Evolutionary conservation across 2,888 invertebrate species (phyloP), one percentile per base, ranked within the genome.

Genomic region (Tetheella fluctuosa): DNA sequence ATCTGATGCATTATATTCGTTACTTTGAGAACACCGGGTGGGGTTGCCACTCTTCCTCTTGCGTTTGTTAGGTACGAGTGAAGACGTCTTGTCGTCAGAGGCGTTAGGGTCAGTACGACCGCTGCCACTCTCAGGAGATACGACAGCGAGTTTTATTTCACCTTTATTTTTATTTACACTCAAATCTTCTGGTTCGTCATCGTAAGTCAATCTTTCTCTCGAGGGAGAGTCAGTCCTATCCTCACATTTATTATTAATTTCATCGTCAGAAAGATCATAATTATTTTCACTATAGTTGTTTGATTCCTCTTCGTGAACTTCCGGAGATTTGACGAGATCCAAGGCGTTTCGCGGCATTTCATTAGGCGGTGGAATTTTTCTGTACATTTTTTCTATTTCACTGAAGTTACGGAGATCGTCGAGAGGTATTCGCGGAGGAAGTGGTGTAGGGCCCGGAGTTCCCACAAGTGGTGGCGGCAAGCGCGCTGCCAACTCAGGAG

Each of bases 41-140:
- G 97, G 97, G 83, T 97, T 97, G 76, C 96, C 96, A 73, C 95
- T 97, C 86, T 97, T 97, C 59, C 97, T 93, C 80, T 97, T 97
- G 71, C 97, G 94, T 82, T 95, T 95, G 80, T 94, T 95, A 65
- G 95, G 96, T 76, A 92, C 90, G 64, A 86, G 71, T 58, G 77
- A 79, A 23, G 85, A 87, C 53, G 86, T 84, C 76, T 93, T 94
- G 70, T 94, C 94, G 58, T 94, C 94, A 28, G 83, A 69, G 59
- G 74, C 80, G 83, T 87, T 84, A 80, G 88, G 84, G 63, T 89
- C 90, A 58, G 80, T 84, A 65, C 84, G 84, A 60, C 68, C 68
- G 64, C 74, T 78, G 57, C 74, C 68, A 63, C 66, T 74, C 62
- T 85, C 89, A 23, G 87, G 79, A 79, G 92, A 77, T 60, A 77